Evolutionary conservation across 2,797 vertebrate species (phyloP), one percentile per base, ranked within the genome.

Genomic region (Gymnoscopelus microlampas): DNA sequence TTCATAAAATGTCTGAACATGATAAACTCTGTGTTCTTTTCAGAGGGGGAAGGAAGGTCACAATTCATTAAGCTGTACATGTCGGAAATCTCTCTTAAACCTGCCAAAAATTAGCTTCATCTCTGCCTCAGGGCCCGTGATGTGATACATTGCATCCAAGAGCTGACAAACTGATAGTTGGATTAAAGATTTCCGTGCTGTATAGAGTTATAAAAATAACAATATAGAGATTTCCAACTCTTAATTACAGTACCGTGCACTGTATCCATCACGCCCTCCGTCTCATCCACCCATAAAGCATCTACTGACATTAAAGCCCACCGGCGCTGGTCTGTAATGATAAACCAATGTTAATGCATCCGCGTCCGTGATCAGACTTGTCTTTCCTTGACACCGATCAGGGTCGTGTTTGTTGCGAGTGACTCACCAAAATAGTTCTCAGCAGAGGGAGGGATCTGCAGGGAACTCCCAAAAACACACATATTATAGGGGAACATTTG

Each of bases 281-380:
- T 63, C 39, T 79, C 60, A 79, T 66, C 57, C 39, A 44, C 39
- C 2, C 11, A 61, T 65, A 61, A 82, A 80, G 61, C 9, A 55
- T 85, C 39, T 78, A 69, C 62, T 71, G 71, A 48, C 66, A 77
- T 72, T 66, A 77, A 66, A 56, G 78, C 67, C 68, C 26, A 61
- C 68, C 66, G 65, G 76, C 61, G 74, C 24, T 9, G 57, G 39
- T 78, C 69, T 84, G 80, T 64, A 66, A 81, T 57, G 64, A 80
- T 84, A 86, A 84, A 70, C 70, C 76, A 29, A 62, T 63, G 77
- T 81, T 74, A 78, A 54, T 70, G 66, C 51, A 6, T 78, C 66
- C 73, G 60, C 60, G 60, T 81, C 77, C 82, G 74, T 89, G 88
- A 86, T 87, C 71, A 74, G 85, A 88, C 89, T 84, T 88, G 89